These are phyloP conservation scores for Eupithecia pulchellata DNA, from an alignment of 2,888 invertebrate species.

Conservation along the genomic window DNA sequence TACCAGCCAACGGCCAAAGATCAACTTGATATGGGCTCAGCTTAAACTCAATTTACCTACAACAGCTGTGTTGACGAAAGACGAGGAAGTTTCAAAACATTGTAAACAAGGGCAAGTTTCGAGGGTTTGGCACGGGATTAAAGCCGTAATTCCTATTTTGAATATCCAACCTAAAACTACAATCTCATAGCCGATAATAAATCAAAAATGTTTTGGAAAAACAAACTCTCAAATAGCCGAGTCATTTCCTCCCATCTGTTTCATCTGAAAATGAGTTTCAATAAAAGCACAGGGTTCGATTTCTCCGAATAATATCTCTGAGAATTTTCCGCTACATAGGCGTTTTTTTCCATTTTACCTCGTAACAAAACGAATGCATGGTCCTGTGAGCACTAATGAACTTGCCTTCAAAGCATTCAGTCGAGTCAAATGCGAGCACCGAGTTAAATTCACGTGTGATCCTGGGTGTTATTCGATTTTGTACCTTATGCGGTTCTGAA, in stretches of 20 bases:
- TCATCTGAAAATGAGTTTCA: slow-evolving; percentile 46
- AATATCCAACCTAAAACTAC: neutral
- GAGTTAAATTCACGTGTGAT: slow-evolving; percentile 51
- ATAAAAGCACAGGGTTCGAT: slow-evolving; percentile 45
- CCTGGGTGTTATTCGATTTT: slow-evolving; percentile 47
- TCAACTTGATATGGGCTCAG: slow-evolving; percentile 28
- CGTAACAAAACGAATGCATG: slow-evolving; percentile 61
- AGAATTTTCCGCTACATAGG: slow-evolving; percentile 47
- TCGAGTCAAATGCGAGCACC: slow-evolving; percentile 52
- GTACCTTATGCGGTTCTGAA: slow-evolving; percentile 47
- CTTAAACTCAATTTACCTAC: slow-evolving; percentile 22
- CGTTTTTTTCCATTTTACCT: slow-evolving; percentile 62
- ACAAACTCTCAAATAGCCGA: slow-evolving; percentile 16
- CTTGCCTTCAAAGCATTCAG: slow-evolving; percentile 62
- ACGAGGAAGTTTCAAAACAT: slow-evolving; percentile 2
- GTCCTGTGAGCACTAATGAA: slow-evolving; percentile 69
- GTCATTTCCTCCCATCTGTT: slow-evolving; percentile 17
- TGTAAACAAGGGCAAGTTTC: neutral
- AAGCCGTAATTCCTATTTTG: neutral
- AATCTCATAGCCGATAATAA: slow-evolving; percentile 13
- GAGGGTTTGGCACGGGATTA: neutral
- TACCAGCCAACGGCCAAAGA: slow-evolving; percentile 23
- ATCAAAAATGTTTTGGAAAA: slow-evolving; percentile 20
- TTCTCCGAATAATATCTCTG: slow-evolving; percentile 59
- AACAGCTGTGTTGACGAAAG: slow-evolving; percentile 20